Conservation (phyloP, 1,140 invertebrate genomes). For the Drosophila ananassae region DNA sequence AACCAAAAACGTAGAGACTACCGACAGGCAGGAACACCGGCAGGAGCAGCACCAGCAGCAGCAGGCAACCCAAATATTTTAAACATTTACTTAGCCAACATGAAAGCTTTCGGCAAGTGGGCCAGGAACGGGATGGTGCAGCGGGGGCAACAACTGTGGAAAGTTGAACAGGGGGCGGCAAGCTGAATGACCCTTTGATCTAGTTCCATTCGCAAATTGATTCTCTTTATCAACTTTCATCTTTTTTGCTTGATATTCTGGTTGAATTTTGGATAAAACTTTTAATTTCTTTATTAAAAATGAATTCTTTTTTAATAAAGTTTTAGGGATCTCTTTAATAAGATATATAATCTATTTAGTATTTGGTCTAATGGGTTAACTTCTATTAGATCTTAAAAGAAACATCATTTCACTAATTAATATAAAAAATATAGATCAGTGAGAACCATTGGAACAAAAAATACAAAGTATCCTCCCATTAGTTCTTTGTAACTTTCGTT, state of each 20-base stretch:
- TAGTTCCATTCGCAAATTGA: constrained; percentile 51
- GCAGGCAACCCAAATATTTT: constrained; percentile 65
- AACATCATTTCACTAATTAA: not conserved
- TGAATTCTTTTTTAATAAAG: constrained; percentile 11
- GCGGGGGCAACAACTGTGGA: not conserved
- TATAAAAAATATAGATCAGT: not conserved
- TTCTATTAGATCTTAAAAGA: not conserved
- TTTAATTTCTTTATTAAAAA: constrained; percentile 28
- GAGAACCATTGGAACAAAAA: not conserved
- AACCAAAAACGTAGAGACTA: not conserved
- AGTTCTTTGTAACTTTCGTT: not conserved
- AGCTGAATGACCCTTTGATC: constrained; percentile 45
- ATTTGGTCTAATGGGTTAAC: not conserved
- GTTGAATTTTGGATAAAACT: constrained; percentile 9
- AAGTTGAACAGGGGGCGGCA: not conserved
- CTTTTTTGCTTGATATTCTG: constrained; percentile 19
- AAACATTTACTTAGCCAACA: constrained; percentile 76
- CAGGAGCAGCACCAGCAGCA: constrained; percentile 38
- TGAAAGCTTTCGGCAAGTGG: constrained; percentile 42
- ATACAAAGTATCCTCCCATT: too few relatives aligned
- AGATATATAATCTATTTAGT: not conserved
- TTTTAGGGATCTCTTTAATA: not conserved
- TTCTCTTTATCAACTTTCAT: constrained; percentile 31
- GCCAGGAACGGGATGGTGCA: not conserved
- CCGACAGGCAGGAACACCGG: constrained; percentile 1